Base-by-base conservation (phyloP, 2,888 invertebrate genomes). In the Lottia gigantea region DNA sequence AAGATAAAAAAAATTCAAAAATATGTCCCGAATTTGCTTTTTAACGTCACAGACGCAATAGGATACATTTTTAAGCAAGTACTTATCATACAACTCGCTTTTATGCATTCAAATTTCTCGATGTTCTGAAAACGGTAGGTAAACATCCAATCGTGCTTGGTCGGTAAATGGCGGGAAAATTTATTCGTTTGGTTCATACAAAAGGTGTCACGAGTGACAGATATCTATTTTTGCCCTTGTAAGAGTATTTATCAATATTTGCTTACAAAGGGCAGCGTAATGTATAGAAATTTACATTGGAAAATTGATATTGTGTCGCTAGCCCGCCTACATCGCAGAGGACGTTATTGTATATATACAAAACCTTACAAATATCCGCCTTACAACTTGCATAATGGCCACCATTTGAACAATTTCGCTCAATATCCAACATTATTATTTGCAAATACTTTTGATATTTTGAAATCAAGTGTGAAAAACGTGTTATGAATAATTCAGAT, bases 161-260 rank as follows among this genome's bases (percentile, higher is more conserved):
- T 16, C 45, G 26, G 67, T 47, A 16, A 40, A 23, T 31, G 67
- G 67, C 62, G 61, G 45, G 46, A 26, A 26, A 26, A 61, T 40
- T 14, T 61, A 49, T 31, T 23, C 62, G 67, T 68, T 26, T 68
- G 62, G 31, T 45, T 46, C 62, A 68, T 25, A 62, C 45, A 45
- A 62, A 68, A 68, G 62, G 67, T 68, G 67, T 68, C 67, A 68
- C 40, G 31, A 61, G 46, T 62, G 67, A 68, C 67, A 25, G 55
- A 68, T 45, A 55, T 68, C 67, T 68, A 68, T 68, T 68, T 68
- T 68, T 68, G 67, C 62, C 23, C 40, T 68, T 61, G 45, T 68
- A 68, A 68, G 67, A 68, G 67, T 26, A 46, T 25, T 46, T 26
- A 26, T 62, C 45, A 68, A 68, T 68, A 68, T 68, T 68, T 68